These are phyloP conservation scores for Aselliscus stoliczkanus DNA, from an alignment of 2,797 vertebrate species.

Conservation along the genomic window DNA sequence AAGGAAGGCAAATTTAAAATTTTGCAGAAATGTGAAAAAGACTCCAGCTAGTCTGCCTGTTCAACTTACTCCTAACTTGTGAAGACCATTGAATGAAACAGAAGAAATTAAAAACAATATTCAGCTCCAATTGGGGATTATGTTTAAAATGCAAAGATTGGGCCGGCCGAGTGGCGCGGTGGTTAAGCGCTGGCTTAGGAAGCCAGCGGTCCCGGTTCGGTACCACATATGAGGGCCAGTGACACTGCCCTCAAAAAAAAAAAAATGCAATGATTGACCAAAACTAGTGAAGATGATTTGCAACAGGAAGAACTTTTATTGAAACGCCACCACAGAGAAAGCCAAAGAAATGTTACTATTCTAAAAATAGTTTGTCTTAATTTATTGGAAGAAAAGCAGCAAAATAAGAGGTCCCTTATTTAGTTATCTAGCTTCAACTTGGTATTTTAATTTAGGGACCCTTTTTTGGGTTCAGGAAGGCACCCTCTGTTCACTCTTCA, in stretches of 20 bases:
- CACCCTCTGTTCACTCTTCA: slow-evolving; percentile 57
- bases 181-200: too few species aligned
- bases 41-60: neutral
- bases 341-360: slow-evolving; percentile 15
- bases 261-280: slow-evolving; percentile 29
- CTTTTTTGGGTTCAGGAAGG: slow-evolving; percentile 47
- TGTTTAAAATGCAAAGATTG: slow-evolving; percentile 36
- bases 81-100: neutral
- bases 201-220: too few species aligned
- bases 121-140: neutral
- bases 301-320: slow-evolving; percentile 71
- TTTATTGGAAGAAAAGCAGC: slow-evolving; percentile 14
- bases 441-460: neutral
- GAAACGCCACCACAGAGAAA: slow-evolving; percentile 55
- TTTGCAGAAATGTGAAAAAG: neutral
- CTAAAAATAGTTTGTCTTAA: neutral
- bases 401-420: neutral
- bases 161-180: too few species aligned
- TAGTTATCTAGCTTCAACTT: neutral
- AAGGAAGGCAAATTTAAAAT: neutral
- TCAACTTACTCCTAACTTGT: neutral
- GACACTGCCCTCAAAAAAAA: too few species aligned
- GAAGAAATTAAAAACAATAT: neutral
- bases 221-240: too few species aligned
- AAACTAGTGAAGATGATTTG: slow-evolving; percentile 37